These are phyloP conservation scores for Seriola quinqueradiata DNA, from an alignment of 2,113 vertebrate species.

Conservation along the genomic window DNA sequence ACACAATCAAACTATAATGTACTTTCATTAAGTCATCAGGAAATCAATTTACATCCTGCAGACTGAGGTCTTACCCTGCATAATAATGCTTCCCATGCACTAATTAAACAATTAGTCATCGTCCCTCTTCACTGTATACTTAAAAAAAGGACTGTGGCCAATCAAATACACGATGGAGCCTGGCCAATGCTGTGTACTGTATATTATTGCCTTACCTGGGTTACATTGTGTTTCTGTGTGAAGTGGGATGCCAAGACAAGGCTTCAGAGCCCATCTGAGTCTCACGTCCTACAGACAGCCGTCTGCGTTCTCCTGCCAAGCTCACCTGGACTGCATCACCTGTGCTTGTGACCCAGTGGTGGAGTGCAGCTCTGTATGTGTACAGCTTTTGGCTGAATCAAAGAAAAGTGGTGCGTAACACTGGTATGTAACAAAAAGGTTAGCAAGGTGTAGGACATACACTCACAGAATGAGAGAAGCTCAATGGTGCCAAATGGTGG, in stretches of 20 bases:
- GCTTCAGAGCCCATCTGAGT: conserved; percentile 74
- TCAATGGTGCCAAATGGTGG: conserved; percentile 49
- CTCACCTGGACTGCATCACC: conserved; percentile 83
- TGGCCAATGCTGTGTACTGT: conserved; percentile 66
- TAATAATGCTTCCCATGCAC: conserved; percentile 49
- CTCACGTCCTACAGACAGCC: conserved; percentile 67
- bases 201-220: conserved; percentile 64
- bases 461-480: conserved; percentile 36
- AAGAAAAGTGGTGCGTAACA: conserved; percentile 64
- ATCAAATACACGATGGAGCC: conserved; percentile 62
- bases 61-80: conserved; percentile 48
- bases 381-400: conserved; percentile 71
- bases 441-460: conserved; percentile 46
- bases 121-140: conserved; percentile 45
- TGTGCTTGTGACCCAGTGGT: conserved; percentile 80
- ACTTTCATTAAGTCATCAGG: conserved; percentile 57
- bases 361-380: conserved; percentile 53
- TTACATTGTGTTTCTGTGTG: conserved; percentile 73
- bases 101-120: conserved; percentile 69
- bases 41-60: conserved; percentile 63
- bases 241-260: conserved; percentile 78
- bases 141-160: conserved; percentile 53
- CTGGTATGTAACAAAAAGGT: conserved; percentile 46
- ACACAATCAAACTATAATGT: conserved; percentile 48
- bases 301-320: conserved; percentile 79